Evolutionary conservation across 2,888 invertebrate genomes (phyloP), one percentile per base, ranked within the genome.

Genomic region (Scrobipalpa costella): DNA sequence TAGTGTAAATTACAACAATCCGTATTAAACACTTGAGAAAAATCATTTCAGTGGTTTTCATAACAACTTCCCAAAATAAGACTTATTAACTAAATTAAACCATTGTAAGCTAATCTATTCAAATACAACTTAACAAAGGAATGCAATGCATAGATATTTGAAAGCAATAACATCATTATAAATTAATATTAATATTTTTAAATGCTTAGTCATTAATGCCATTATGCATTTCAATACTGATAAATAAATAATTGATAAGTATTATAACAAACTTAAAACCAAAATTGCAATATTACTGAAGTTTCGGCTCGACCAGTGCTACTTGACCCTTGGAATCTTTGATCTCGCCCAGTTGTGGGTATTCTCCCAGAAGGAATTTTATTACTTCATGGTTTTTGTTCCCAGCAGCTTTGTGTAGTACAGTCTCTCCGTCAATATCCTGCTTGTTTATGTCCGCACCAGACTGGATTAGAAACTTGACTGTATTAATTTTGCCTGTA

Each of bases 361-460:
- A 86, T 55, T 77, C 77, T 65, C 86, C 72, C 27, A 91, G 65
- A 52, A 94, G 80, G 65, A 85, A 75, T 49, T 86, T 72, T 52
- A 91, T 78, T 55, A 94, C 80, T 33, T 90, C 83, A 49, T 67
- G 69, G 69, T 93, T 92, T 47, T 92, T 92, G 63, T 92, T 93
- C 73, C 93, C 88, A 15, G 92, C 90, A 19, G 96, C 96, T 81
- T 97, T 94, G 83, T 98, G 97, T 21, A 98, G 90, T 27, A 94
- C 94, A 38, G 95, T 96, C 82, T 95, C 95, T 0, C 96, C 96
- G 88, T 98, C 97, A 60, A 92, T 91, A 83, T 98, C 98, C 81
- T 93, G 92, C 27, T 94, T 74, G 68, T 90, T 82, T 5, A 93
- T 78, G 80, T 94, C 88, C 7, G 96, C 96, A 68, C 94, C 93